A percentile compares a stretch with the other conserved stretches of the same genome.
phyloP scores from a whole-genome alignment of 2,113 vertebrate species.

The Pimephales promelas region DNA sequence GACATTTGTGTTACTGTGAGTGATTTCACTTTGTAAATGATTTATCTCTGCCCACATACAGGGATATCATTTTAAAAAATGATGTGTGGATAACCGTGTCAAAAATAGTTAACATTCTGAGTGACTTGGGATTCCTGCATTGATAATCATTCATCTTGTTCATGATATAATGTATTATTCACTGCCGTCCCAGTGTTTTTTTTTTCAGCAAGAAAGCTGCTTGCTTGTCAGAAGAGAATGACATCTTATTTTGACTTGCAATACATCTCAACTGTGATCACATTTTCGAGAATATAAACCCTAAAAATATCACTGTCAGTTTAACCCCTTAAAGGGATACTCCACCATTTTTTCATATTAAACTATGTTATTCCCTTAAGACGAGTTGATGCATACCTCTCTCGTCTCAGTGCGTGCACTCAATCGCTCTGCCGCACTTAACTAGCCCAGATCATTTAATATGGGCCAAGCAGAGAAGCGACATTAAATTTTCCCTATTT shows the following conservation, averaged over 20 bases:
- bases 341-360: no score
- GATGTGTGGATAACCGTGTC: not conserved
- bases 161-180: not conserved
- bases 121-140: not conserved
- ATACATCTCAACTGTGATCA: not conserved
- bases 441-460: no score
- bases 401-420: no score
- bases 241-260: not conserved
- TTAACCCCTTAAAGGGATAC: not conserved
- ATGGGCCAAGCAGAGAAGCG: no score
- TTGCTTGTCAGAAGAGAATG: no score
- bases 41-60: not conserved
- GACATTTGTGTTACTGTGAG: not conserved
- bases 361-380: no score
- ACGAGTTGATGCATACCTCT: no score
- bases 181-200: not conserved
- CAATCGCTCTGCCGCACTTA: no score
- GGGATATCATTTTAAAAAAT: not conserved
- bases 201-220: not conserved
- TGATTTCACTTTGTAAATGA: not conserved
- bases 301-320: not conserved
- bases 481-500: no score
- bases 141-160: constrained; percentile 4
- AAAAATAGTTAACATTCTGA: not conserved
- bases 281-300: not conserved